A percentile compares a stretch with the other conserved stretches of the same genome.
phyloP scores from a whole-genome alignment of 2,113 vertebrate genomes.

The Rhea americana region DNA sequence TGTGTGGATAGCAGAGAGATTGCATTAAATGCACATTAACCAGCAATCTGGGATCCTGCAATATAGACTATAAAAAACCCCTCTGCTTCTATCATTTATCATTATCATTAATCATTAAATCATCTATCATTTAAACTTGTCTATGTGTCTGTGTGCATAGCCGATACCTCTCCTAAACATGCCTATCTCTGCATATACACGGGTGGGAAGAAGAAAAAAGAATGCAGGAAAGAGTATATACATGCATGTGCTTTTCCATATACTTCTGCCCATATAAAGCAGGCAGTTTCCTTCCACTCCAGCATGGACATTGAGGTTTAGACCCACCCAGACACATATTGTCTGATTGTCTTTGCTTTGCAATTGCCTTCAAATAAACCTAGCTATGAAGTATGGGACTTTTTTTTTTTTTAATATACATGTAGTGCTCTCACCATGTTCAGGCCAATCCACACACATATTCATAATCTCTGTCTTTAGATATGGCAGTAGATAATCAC shows the following conservation, averaged over 20 bases:
- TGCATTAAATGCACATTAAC: background rate
- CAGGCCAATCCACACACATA: background rate
- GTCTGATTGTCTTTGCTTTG: background rate
- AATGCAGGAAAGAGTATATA: background rate
- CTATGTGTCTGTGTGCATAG: background rate
- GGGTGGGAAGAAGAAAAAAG: background rate
- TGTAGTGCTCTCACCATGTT: background rate
- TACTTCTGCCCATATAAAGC: rapidly evolving
- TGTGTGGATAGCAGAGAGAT: background rate
- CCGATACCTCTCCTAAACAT: background rate
- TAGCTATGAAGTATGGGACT: background rate
- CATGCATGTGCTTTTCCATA: rapidly evolving
- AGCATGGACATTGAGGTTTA: background rate
- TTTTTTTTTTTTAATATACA: background rate
- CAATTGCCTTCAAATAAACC: background rate
- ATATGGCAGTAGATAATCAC: background rate
- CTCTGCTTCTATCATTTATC: background rate
- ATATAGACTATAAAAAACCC: background rate
- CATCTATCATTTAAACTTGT: background rate
- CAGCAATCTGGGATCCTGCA: background rate
- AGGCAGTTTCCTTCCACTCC: background rate
- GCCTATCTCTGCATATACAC: background rate
- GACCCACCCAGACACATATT: background rate
- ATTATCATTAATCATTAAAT: no score
- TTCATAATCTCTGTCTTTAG: background rate